Base-by-base conservation (phyloP, 2,797 vertebrate genomes). In the Neosilurus mollespiculum region DNA sequence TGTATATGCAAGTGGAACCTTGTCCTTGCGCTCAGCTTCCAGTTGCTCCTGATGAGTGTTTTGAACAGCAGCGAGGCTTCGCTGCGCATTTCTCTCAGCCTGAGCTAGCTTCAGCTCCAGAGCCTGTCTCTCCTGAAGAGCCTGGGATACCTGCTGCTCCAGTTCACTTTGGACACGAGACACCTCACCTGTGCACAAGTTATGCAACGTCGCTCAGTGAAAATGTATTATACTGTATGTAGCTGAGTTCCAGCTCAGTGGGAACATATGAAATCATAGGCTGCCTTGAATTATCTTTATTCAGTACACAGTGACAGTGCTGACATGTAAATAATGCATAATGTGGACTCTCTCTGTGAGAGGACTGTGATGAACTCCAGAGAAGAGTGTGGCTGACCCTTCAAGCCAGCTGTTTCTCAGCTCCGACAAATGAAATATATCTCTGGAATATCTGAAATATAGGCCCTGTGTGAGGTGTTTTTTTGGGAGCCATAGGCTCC, bases 31-130 rank as follows among this genome's bases (percentile, higher is more conserved):
- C 62, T 95, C 92, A 20, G 82, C 88, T 0, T 93, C 93, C 10
- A 96, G 85, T 84, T 94, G 93, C 80, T 96, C 93, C 26, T 87
- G 90, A 90, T 96, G 94, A 76, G 86, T 88, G 67, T 91, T 88
- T 0, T 93, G 93, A 86, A 87, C 91, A 82, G 86, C 91, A 84
- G 89, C 92, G 34, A 95, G 88, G 73, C 90, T 91, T 81, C 90
- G 72, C 87, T 93, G 91, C 12, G 86, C 43, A 0, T 93, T 92
- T 72, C 83, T 93, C 86, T 96, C 92, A 54, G 88, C 88, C 84
- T 93, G 93, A 0, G 72, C 80, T 85, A 93, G 80, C 83, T 91
- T 94, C 72, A 86, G 87, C 83, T 92, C 92, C 82, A 95, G 83
- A 71, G 66, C 87, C 26, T 88, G 90, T 62, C 80, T 71, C 14